Evolutionary conservation across 2,797 vertebrate species (phyloP), one percentile per base, ranked within the genome.

Genomic region (Cygnus olor): DNA sequence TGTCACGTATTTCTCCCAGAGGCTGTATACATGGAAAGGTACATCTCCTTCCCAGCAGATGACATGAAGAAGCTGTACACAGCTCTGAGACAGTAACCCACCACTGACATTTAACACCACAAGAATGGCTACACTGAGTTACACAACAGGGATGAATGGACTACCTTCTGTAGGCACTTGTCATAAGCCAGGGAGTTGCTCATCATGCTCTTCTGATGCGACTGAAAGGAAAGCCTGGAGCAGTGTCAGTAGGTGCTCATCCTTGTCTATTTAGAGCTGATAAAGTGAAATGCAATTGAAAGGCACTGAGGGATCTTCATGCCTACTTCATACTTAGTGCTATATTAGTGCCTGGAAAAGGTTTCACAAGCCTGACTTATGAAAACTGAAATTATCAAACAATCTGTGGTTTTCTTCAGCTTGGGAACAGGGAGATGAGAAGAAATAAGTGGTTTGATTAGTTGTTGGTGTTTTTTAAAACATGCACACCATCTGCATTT

Each of bases 121-220:
- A 64, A 36, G 56, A 61, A 56, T 49, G 56, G 40, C 19, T 70
- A 27, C 0, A 0, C 42, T 44, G 16, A 1, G 11, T 44, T 60
- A 25, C 28, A 47, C 2, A 2, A 10, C 78, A 76, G 44, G 21
- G 4, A 1, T 9, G 22, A 45, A 40, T 4, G 9, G 22, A 28
- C 56, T 61, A 8, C 11, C 51, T 54, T 51, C 63, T 83, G 38
- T 11, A 45, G 34, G 68, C 5, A 40, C n/a, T 72, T 79, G 40
- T 66, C 40, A 18, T 56, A 57, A 53, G 19, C 79, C 40, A 85
- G 44, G 78, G 36, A 32, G 42, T n/a, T 4, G 1, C 14, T 77
- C 11, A 63, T 77, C 28, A 4, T 61, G 19, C 13, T 32, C 80
- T 79, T 65, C 72, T 90, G n/a, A 30, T 30, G 6, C 21, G 54